A percentile compares a stretch with the other conserved stretches of the same genome.
Conservation (phyloP, 2,888 invertebrate species). For the Tinea semifulvella region DNA sequence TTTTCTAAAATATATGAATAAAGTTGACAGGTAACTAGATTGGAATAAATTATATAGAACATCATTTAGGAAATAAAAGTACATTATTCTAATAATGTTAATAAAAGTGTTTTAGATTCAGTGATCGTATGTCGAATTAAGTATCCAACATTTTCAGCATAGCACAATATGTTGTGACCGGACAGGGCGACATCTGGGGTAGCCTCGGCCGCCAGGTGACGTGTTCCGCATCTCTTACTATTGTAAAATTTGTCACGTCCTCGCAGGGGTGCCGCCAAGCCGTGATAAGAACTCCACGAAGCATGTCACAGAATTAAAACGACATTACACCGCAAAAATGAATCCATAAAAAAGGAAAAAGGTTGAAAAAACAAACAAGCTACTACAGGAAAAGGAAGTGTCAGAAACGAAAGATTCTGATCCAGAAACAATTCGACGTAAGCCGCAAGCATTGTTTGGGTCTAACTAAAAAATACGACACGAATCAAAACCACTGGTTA, state of each 20-base stretch:
- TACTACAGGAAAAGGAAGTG: slow-evolving; percentile 8
- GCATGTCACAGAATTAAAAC: slow-evolving; percentile 12
- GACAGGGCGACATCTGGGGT: slow-evolving; percentile 12
- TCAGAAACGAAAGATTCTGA: neutral
- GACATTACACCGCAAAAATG: slow-evolving; percentile 6
- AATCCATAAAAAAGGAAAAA: neutral
- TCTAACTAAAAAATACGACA: slow-evolving; percentile 9
- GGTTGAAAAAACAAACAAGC: slow-evolving; percentile 3
- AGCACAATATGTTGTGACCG: slow-evolving; percentile 11
- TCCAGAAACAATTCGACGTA: slow-evolving; percentile 7
- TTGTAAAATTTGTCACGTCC: slow-evolving; percentile 40
- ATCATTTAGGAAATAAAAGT: too few species aligned
- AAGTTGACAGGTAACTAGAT: too few species aligned
- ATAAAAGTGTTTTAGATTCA: neutral
- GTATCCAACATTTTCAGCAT: slow-evolving; percentile 13
- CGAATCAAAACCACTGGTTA: slow-evolving; percentile 5
- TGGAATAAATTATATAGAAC: too few species aligned
- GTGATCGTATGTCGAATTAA: slow-evolving; percentile 9
- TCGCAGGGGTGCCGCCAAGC: slow-evolving; percentile 15
- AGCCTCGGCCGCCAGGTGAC: slow-evolving; percentile 22
- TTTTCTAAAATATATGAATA: too few species aligned
- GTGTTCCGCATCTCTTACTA: slow-evolving; percentile 31
- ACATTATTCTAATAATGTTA: neutral
- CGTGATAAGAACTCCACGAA: slow-evolving; percentile 25
- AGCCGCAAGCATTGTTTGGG: slow-evolving; percentile 1